Conservation (phyloP, 2,797 vertebrate genomes). For the Enteromius thamalakanensis region DNA sequence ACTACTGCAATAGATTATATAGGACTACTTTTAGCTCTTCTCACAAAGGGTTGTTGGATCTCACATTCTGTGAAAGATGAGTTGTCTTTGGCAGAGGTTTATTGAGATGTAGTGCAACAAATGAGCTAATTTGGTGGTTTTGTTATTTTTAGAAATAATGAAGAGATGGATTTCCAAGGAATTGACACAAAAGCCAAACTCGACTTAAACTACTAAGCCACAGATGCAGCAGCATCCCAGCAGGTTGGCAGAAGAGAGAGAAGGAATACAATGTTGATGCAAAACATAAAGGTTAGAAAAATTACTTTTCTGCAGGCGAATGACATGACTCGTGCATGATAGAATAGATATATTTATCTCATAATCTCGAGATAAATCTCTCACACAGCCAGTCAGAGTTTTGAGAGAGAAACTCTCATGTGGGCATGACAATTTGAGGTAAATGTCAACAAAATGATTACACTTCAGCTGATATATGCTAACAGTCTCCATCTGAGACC, state of each 20-base stretch:
- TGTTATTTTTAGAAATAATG: neutral
- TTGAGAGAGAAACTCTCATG: neutral
- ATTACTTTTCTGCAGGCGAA: conserved; percentile 38
- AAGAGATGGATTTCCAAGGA: neutral
- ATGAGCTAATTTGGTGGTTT: neutral
- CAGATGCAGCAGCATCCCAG: neutral
- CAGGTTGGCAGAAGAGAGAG: conserved; percentile 1
- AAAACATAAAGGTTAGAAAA: conserved; percentile 58
- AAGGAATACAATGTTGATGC: conserved; percentile 38
- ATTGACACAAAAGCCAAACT: neutral
- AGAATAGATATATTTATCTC: conserved; percentile 14
- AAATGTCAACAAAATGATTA: conserved; percentile 23
- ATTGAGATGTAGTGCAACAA: neutral
- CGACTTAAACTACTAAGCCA: neutral
- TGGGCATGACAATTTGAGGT: neutral
- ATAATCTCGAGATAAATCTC: neutral
- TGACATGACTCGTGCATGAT: neutral
- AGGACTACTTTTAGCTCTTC: too few relatives aligned
- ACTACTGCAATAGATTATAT: too few relatives aligned
- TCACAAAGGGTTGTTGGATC: too few relatives aligned
- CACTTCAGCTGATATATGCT: neutral
- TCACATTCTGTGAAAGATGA: too few relatives aligned
- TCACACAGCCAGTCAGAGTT: neutral
- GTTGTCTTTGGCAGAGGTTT: too few relatives aligned
- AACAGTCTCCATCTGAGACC: neutral